Evolutionary conservation across 2,797 vertebrate genomes (phyloP).

Genomic region (Ateles fusciceps): DNA sequence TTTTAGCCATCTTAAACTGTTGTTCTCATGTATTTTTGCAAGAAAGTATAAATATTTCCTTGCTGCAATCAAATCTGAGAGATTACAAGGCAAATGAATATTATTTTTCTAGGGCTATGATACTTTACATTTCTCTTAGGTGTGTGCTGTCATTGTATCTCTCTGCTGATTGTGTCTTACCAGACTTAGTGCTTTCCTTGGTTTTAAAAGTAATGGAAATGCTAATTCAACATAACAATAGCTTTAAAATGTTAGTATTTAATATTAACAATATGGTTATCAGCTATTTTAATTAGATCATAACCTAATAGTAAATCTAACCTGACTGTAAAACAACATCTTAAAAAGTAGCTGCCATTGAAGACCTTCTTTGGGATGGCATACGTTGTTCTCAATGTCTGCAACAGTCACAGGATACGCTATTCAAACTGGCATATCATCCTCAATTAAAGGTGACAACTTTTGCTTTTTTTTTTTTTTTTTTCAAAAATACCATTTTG

Average conservation of each 20-base stretch:
- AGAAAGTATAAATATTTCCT: not conserved
- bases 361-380: not conserved
- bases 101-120: not conserved
- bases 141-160: not conserved
- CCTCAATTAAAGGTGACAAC: not conserved
- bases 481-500: not conserved
- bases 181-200: not conserved
- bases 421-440: not conserved
- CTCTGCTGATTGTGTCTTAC: not conserved
- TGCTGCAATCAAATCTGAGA: not conserved
- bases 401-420: not conserved
- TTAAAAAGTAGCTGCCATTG: not conserved
- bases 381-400: not conserved
- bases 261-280: not conserved
- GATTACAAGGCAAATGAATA: not conserved
- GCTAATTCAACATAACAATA: not conserved
- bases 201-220: not conserved
- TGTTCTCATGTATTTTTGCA: not conserved
- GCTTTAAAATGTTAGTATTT: constrained; percentile 13
- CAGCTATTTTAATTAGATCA: not conserved
- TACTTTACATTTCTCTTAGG: not conserved
- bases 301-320: not conserved
- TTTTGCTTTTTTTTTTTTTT: not conserved
- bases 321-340: not conserved
- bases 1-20: not conserved